Evolutionary conservation across 64 coral and sea anemone genomes (phyloP).

Genomic region (Acropora yongei): DNA sequence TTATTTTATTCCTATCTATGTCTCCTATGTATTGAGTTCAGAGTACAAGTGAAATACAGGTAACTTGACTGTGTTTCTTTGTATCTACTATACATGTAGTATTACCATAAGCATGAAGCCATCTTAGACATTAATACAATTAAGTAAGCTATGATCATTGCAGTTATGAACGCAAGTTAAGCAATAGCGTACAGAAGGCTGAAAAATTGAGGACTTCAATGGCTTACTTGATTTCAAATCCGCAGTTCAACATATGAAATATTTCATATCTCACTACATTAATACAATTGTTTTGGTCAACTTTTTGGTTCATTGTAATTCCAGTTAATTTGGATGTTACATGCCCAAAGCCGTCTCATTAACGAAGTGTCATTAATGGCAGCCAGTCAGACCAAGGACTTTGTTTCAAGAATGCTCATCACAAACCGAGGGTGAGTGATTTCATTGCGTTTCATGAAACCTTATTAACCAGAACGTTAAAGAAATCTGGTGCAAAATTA

Average conservation of each 20-base stretch:
- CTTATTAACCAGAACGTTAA: background rate
- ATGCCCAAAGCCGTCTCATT: conserved; percentile 53
- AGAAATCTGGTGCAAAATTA: background rate
- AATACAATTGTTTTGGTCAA: background rate
- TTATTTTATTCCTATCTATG: conserved; percentile 3
- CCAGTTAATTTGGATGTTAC: conserved; percentile 59
- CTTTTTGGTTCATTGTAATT: background rate
- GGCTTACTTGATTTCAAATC: no score
- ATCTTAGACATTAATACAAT: background rate
- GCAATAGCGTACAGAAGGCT: no score
- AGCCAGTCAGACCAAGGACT: background rate
- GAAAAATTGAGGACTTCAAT: no score
- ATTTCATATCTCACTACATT: background rate
- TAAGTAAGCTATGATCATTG: background rate
- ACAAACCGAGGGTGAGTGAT: conserved; percentile 38
- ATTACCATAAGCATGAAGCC: conserved; percentile 9
- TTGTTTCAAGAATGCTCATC: conserved; percentile 46
- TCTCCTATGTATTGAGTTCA: background rate
- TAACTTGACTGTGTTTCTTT: background rate
- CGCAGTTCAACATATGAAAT: no score
- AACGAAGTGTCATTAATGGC: conserved; percentile 3
- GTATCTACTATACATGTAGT: background rate
- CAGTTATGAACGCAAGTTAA: no score
- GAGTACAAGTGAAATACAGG: conserved; percentile 3
- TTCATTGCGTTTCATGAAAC: no score